These are phyloP conservation scores for Aphelocoma californica DNA, from an alignment of 2,797 vertebrate genomes.

Conservation along the genomic window DNA sequence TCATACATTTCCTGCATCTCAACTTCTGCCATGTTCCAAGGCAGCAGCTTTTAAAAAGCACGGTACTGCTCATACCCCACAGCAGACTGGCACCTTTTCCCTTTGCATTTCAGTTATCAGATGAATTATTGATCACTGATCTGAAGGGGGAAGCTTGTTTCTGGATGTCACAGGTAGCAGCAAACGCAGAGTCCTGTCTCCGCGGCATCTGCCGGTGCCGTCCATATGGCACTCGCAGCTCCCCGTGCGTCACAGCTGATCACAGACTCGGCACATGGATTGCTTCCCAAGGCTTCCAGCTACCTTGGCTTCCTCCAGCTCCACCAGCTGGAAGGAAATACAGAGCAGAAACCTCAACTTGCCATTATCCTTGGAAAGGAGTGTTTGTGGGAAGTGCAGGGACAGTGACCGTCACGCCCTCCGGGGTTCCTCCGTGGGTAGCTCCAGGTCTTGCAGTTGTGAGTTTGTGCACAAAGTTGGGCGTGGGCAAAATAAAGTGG, in stretches of 20 bases:
- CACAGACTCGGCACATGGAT: not conserved
- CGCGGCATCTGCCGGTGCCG: fast-evolving
- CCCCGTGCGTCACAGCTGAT: not conserved
- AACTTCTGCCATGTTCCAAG: not conserved
- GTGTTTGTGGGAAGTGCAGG: fast-evolving
- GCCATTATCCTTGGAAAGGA: not conserved
- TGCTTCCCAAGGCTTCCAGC: not conserved
- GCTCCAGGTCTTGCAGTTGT: not conserved
- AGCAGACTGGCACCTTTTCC: not conserved
- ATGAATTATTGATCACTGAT: constrained; percentile 2
- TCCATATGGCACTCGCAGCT: not conserved
- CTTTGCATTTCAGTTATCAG: not conserved
- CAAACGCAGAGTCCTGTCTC: not conserved
- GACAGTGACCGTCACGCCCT: not conserved
- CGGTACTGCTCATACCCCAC: not conserved
- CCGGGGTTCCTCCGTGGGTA: fast-evolving
- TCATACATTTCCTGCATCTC: not conserved
- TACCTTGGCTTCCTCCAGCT: not conserved
- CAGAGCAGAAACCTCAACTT: fast-evolving
- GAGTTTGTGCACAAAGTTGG: not conserved
- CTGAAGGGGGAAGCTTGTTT: not conserved
- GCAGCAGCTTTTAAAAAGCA: not conserved
- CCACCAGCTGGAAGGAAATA: not conserved
- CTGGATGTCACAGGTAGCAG: not conserved
- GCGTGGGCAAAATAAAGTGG: not conserved